Evolutionary conservation across 2,888 invertebrate species (phyloP), one percentile per base, ranked within the genome.

Genomic region (Serrognathus titanus): DNA sequence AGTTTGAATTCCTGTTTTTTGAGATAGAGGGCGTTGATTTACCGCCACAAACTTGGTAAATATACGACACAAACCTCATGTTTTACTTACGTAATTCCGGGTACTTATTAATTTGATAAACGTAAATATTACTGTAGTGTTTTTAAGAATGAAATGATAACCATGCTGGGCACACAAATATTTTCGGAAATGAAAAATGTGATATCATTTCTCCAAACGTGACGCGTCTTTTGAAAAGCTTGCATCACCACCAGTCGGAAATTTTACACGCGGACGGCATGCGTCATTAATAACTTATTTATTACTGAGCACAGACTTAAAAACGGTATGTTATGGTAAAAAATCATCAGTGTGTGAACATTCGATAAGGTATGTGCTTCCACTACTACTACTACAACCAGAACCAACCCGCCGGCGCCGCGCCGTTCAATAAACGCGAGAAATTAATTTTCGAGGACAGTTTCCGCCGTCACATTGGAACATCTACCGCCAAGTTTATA

Each of bases 221-320:
- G 49, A 49, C 49, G 49, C 49, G 40, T 49, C 36, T 24, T 11
- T 49, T 31, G 49, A 49, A 49, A 49, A 49, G 24, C 40, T 49
- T 49, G 40, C 49, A 49, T 49, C 49, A 49, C 49, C 38, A 10
- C 49, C 38, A 10, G 45, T 45, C 45, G 10, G 45, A 45, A 10
- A 13, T 45, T 45, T 45, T 24, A 45, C n/a, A 45, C 20, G 24
- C 16, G 24, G 45, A 20, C 16, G 24, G 3, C 10, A 12, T 24
- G 45, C 45, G 13, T 45, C 43, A 43, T 12, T 43, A 31, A 31
- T 31, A 31, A 31, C 24, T 31, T 31, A 31, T 31, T 31, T 31
- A 31, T 31, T 31, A 31, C 5, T 7, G 24, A 31, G 24, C 24
- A n/a, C n/a, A 31, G 24, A 31, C 24, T 31, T 31, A 31, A 31